Evolutionary conservation across 1,140 invertebrate species (phyloP), one percentile per base, ranked within the genome.

Genomic region (Bombus cullumanus): DNA sequence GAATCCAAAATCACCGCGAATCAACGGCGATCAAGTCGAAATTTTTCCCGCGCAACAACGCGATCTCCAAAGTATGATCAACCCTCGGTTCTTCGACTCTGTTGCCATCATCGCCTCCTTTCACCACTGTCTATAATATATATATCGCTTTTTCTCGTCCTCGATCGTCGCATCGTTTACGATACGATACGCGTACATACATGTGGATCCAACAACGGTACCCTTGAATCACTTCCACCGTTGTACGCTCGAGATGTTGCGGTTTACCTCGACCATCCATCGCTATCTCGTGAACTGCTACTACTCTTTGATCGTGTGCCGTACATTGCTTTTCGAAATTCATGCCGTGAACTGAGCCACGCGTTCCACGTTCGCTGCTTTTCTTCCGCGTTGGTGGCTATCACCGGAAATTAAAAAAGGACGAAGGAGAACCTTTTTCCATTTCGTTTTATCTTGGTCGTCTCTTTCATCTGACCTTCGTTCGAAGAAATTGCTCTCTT

Each of bases 321-420:
- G 39, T 31, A 66, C 4, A 12, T 34, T 22, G 34, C 25, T 69
- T 37, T 57, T 68, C 34, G 34, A 72, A 81, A 81, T 25, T 72
- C 37, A 59, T 22, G 34, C 12, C 39, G 37, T 31, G 6, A 4
- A 34, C 53, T 37, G 47, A 41, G 57, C 28, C 75, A 79, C 85
- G 80, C 62, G 75, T 79, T 83, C 47, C 31, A 86, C 62, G 75
- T 59, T 41, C 47, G 47, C 18, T 31, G 73, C 39, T 28, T 47
- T 25, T 39, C 41, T 10, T n/a, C 41, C 2, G 10, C 25, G 53
- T 34, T 53, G 69, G 31, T 83, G 72, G 41, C 15, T 39, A 39
- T 75, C 6, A 34, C 4, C 1, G 72, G n/a, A n/a, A 41, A 34
- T 12, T 53, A 12, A 39, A 68, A 34, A 34, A 15, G 28, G 74